A percentile compares a stretch with the other conserved stretches of the same genome.
Conservation (phyloP, 2,888 invertebrate species). For the Polydrusus tereticollis region DNA sequence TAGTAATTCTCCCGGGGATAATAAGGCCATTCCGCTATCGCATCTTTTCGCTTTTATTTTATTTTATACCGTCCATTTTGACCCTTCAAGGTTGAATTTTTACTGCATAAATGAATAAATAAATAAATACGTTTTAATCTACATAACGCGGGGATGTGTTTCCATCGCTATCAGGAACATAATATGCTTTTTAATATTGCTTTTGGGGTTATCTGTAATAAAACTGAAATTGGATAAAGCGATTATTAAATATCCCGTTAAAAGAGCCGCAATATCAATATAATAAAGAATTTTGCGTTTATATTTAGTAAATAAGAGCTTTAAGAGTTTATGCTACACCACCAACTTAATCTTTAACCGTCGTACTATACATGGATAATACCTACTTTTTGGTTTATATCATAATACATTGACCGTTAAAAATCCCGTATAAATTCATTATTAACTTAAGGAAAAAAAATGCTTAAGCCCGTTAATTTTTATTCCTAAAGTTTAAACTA, state of each 20-base stretch:
- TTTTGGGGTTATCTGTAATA: neutral
- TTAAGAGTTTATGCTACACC: no score
- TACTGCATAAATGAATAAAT: conserved; percentile 48
- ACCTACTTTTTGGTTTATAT: no score
- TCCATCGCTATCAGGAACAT: conserved; percentile 15
- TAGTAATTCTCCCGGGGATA: conserved; percentile 47
- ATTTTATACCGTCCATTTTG: conserved; percentile 42
- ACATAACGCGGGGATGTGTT: conserved; percentile 24
- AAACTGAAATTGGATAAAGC: neutral
- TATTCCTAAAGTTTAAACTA: no score
- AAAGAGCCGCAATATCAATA: no score
- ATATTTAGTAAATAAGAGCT: no score
- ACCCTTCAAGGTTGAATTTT: conserved; percentile 44
- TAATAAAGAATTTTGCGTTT: no score
- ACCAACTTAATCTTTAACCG: no score
- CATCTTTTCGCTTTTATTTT: conserved; percentile 47
- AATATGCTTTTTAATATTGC: conserved; percentile 30
- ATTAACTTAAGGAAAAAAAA: no score
- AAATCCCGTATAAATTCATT: no score
- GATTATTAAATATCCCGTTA: neutral
- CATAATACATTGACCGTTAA: no score
- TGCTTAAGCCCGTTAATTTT: no score
- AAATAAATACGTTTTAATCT: conserved; percentile 48
- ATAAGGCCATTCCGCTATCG: conserved; percentile 48
- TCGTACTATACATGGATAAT: no score